Evolutionary conservation across 2,888 invertebrate genomes (phyloP).

Genomic region (Anthoptus insignis): DNA sequence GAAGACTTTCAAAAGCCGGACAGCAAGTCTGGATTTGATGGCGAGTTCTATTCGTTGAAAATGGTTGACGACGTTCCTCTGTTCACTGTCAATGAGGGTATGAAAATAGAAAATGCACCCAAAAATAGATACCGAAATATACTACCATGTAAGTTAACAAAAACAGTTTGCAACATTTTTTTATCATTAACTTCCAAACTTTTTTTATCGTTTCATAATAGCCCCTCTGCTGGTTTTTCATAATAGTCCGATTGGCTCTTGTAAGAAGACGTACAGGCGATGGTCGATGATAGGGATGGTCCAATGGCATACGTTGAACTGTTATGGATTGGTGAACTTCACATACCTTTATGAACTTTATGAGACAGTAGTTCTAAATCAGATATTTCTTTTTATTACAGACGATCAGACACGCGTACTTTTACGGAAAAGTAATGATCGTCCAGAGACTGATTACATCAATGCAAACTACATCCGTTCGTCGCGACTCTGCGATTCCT

Average conservation of each 20-base stretch:
- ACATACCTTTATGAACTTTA: no score
- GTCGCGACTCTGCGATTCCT: constrained; percentile 58
- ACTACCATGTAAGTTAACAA: constrained; percentile 90
- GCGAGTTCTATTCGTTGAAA: constrained; percentile 98
- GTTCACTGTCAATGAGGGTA: constrained; percentile 96
- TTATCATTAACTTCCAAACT: no score
- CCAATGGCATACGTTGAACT: no score
- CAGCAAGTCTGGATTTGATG: constrained; percentile 91
- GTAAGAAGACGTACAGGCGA: no score
- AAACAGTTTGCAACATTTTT: no score
- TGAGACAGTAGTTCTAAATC: neutral
- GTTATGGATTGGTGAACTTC: no score
- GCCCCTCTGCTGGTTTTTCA: no score
- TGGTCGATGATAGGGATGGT: no score
- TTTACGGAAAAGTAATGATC: constrained; percentile 88
- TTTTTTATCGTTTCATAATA: no score
- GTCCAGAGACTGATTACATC: constrained; percentile 94
- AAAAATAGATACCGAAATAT: constrained; percentile 99
- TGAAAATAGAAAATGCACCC: constrained; percentile 93
- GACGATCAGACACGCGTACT: constrained; percentile 98
- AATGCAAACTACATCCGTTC: constrained; percentile 97
- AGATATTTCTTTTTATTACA: constrained; percentile 48
- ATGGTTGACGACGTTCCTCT: constrained; percentile 96
- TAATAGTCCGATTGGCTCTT: no score
- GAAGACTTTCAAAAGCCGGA: constrained; percentile 60